phyloP scores from a whole-genome alignment of 2,113 vertebrate genomes.

The Zingel zingel region DNA sequence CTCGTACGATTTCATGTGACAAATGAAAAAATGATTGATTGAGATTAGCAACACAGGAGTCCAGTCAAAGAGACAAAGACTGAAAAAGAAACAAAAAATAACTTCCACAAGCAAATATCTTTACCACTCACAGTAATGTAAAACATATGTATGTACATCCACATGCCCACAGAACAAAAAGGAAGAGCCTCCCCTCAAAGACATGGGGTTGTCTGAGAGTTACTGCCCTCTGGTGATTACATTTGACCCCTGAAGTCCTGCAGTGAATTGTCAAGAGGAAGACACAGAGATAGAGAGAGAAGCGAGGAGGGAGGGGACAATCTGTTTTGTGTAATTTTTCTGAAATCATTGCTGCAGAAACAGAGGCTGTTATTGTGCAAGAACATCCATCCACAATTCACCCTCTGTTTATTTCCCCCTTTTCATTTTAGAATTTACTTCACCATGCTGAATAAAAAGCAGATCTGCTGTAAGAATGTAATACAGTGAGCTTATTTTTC shows the following conservation, averaged over 20 bases:
- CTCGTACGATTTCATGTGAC: no score
- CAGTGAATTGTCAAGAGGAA: constrained; percentile 4
- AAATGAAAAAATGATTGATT: no score
- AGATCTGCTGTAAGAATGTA: neutral
- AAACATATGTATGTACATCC: neutral
- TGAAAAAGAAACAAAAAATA: neutral
- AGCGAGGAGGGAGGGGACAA: neutral
- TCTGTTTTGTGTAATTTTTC: neutral
- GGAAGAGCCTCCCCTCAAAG: constrained; percentile 12
- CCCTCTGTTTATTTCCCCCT: neutral
- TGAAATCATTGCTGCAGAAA: neutral
- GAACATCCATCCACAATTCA: neutral
- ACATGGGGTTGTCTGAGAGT: neutral
- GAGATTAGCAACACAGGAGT: neutral
- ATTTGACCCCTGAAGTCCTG: constrained; percentile 5
- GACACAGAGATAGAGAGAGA: neutral
- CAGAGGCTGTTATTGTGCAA: constrained; percentile 25
- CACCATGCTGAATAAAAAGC: neutral
- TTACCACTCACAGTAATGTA: neutral
- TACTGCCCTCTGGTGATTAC: neutral
- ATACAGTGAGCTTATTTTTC: neutral
- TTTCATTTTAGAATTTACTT: neutral
- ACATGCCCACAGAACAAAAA: neutral
- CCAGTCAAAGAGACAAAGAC: neutral
- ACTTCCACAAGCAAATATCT: neutral